Conservation (phyloP, 2,797 vertebrate genomes). For the Pangasius larnaudii region DNA sequence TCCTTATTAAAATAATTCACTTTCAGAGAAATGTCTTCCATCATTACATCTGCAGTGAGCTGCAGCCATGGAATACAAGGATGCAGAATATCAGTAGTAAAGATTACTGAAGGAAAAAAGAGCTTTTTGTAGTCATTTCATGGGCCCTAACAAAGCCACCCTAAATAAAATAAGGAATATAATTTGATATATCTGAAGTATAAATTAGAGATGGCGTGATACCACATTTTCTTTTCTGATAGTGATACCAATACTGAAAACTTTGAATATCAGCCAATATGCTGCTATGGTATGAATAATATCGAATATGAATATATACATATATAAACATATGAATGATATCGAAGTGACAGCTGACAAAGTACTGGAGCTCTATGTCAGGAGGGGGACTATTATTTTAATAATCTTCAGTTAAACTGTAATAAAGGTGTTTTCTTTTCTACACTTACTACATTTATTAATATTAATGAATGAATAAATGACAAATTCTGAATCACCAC, state of each 20-base stretch:
- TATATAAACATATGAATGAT: too few species aligned
- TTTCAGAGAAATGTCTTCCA: background rate
- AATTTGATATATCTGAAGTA: background rate
- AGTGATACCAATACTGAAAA: background rate
- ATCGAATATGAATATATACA: too few species aligned
- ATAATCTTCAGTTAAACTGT: background rate
- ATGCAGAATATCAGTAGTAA: background rate
- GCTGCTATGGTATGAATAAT: background rate
- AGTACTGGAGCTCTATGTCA: too few species aligned
- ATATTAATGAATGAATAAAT: background rate
- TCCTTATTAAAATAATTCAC: conserved; percentile 26
- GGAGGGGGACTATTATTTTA: background rate
- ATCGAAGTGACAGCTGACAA: background rate
- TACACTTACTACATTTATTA: too few species aligned
- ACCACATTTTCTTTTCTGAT: background rate
- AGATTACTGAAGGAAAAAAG: background rate
- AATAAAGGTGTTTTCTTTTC: background rate
- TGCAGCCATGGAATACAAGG: background rate
- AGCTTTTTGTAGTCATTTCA: background rate
- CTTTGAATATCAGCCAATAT: background rate
- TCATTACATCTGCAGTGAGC: background rate
- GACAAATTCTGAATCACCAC: background rate
- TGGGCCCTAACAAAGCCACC: background rate
- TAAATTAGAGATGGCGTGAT: background rate
- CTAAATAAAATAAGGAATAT: background rate